Evolutionary conservation across 64 coral and sea anemone species (phyloP), one percentile per base, ranked within the genome.

Genomic region (Acropora yongei): DNA sequence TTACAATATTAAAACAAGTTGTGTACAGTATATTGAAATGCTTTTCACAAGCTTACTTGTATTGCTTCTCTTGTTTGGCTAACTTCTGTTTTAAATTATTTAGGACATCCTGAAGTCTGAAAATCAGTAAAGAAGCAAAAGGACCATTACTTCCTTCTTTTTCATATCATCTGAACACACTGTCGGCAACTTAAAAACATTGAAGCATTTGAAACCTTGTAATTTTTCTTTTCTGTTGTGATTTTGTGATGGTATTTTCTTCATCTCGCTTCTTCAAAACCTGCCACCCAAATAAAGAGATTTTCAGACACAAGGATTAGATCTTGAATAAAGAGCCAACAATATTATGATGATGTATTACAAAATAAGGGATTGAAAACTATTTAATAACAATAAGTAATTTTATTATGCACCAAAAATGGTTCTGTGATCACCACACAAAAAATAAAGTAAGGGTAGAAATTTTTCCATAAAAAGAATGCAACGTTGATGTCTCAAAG

Each of bases 161-260:
- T 55, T 55, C 5, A 55, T 7, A 55, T 55, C 10, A 55, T 55
- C 51, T 7, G 51, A 7, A 10, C 5, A 5, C 0, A 55, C 5
- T 7, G 51, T 55, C 10, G 51, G 5, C 51, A 55, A 10, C 51
- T 55, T 55, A 55, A 10, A 55, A 10, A 55, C 51, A 55, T 7
- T 55, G 51, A 7, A 66, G 43, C 12, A 72, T n/a, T 55, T 77
- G 20, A 88, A 78, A 98, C 97, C 97, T 91, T 43, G 97, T 98
- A 67, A 98, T 98, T 89, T 98, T 98, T 72, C 97, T 82, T 69
- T 98, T 98, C 78, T 98, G 97, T 46, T 98, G 97, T 78, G 97
- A 98, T 88, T 98, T 98, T 88, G 97, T 98, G 13, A 98, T 98
- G 30, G 97, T 98, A 49, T 98, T 98, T 87, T 98, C 97, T 89